These are phyloP conservation scores for Chymomyza fuscimana DNA, from an alignment of 2,888 invertebrate species.

Conservation along the genomic window DNA sequence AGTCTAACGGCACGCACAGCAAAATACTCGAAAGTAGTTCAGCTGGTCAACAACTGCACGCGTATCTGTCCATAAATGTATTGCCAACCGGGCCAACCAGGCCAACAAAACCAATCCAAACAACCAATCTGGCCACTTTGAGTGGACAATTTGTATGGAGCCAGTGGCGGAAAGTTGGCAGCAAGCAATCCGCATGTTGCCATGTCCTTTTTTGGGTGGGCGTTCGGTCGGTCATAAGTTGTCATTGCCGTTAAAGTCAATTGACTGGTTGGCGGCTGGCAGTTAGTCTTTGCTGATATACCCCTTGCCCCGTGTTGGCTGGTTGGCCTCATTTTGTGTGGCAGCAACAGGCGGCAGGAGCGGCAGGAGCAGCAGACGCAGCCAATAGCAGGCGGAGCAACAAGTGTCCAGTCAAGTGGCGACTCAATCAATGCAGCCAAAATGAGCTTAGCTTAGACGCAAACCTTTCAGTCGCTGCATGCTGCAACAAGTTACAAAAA, in stretches of 20 bases:
- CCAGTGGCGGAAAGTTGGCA: conserved; percentile 24
- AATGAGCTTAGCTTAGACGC: conserved; percentile 38
- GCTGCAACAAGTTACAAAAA: conserved; percentile 36
- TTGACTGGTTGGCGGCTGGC: background rate
- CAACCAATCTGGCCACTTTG: conserved; percentile 17
- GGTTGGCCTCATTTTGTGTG: conserved; percentile 31
- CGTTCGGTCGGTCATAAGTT: conserved; percentile 2
- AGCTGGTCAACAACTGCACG: conserved; percentile 59
- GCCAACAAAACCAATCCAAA: background rate
- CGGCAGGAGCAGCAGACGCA: background rate
- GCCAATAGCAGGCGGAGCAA: conserved; percentile 11
- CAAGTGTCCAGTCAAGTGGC: conserved; percentile 50
- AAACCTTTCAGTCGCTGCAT: conserved; percentile 34
- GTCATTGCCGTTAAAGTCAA: background rate
- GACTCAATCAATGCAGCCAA: conserved; percentile 16
- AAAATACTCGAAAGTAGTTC: conserved; percentile 59
- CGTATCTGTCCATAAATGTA: conserved; percentile 1
- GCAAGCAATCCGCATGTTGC: conserved; percentile 28
- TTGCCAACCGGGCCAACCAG: background rate
- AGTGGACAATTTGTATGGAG: conserved; percentile 51
- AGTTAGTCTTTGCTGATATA: background rate
- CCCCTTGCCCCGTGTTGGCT: background rate
- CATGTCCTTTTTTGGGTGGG: conserved; percentile 60
- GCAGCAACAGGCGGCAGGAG: conserved; percentile 23
- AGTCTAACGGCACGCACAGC: background rate